Conservation (phyloP, 2,888 invertebrate genomes). For the Abrostola tripartita region DNA sequence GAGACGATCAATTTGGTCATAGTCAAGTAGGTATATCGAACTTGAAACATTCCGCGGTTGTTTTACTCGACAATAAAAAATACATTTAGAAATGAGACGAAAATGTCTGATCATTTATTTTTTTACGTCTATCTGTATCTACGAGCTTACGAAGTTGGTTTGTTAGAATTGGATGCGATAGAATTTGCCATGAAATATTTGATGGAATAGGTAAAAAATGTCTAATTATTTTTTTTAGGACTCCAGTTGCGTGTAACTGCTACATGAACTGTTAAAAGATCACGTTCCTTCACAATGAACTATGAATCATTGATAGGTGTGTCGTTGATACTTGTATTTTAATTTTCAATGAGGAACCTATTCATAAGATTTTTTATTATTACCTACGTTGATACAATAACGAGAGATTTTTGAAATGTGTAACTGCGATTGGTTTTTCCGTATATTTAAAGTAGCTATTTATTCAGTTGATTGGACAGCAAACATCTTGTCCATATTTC, state of each 20-base stretch:
- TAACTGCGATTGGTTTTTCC: conserved; percentile 25
- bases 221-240: conserved; percentile 56
- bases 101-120: conserved; percentile 29
- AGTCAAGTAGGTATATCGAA: neutral
- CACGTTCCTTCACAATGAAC: conserved; percentile 54
- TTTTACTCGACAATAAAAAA: conserved; percentile 7
- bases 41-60: neutral
- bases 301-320: conserved; percentile 61
- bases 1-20: conserved; percentile 8
- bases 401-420: conserved; percentile 46
- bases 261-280: conserved; percentile 52
- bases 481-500: no score
- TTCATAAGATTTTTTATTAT: conserved; percentile 57
- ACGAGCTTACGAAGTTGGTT: conserved; percentile 7
- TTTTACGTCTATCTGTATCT: conserved; percentile 14
- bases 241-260: conserved; percentile 43
- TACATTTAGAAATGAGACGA: conserved; percentile 6
- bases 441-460: conserved; percentile 15
- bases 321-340: conserved; percentile 59
- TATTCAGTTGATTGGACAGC: neutral
- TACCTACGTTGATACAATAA: conserved; percentile 35
- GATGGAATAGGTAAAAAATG: conserved; percentile 45
- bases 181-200: conserved; percentile 41
- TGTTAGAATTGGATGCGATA: conserved; percentile 17
- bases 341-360: conserved; percentile 60